Conservation (phyloP, 2,888 invertebrate species). For the Ophion costatus region DNA sequence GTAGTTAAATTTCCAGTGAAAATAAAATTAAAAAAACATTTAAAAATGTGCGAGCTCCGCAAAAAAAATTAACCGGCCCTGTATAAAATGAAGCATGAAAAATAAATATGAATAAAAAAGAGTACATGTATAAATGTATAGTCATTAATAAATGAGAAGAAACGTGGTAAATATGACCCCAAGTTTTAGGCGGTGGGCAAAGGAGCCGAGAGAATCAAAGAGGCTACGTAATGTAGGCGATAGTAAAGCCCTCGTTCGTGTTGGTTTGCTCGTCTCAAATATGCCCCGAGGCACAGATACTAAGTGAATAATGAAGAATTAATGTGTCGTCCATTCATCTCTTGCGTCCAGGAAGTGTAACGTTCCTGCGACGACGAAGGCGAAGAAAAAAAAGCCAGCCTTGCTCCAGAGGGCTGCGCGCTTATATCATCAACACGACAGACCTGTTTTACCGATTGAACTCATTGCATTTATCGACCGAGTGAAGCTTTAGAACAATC, state of each 20-base stretch:
- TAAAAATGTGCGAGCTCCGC: neutral
- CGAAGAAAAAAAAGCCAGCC: slow-evolving; percentile 17
- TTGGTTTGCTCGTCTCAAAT: slow-evolving; percentile 51
- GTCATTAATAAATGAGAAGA: neutral
- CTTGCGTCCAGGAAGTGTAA: slow-evolving; percentile 46
- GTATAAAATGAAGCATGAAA: neutral
- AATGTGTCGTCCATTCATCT: slow-evolving; percentile 54
- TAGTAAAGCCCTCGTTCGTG: slow-evolving; percentile 2
- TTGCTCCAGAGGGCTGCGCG: neutral
- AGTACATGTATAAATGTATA: too few relatives aligned
- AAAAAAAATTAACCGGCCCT: neutral
- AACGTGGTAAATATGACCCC: too few relatives aligned
- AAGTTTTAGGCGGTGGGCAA: too few relatives aligned
- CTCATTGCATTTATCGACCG: neutral
- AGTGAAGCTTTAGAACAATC: neutral
- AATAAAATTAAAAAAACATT: neutral
- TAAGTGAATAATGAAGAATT: slow-evolving; percentile 66
- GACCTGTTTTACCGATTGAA: neutral
- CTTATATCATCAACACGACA: neutral
- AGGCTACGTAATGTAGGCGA: neutral
- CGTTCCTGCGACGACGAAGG: slow-evolving; percentile 38
- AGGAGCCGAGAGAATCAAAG: neutral
- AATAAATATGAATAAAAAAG: neutral
- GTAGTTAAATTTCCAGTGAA: too few relatives aligned
- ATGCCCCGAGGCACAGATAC: slow-evolving; percentile 49